These are phyloP conservation scores for Drosophila anomelani DNA, from an alignment of 2,888 invertebrate genomes.

Conservation along the genomic window DNA sequence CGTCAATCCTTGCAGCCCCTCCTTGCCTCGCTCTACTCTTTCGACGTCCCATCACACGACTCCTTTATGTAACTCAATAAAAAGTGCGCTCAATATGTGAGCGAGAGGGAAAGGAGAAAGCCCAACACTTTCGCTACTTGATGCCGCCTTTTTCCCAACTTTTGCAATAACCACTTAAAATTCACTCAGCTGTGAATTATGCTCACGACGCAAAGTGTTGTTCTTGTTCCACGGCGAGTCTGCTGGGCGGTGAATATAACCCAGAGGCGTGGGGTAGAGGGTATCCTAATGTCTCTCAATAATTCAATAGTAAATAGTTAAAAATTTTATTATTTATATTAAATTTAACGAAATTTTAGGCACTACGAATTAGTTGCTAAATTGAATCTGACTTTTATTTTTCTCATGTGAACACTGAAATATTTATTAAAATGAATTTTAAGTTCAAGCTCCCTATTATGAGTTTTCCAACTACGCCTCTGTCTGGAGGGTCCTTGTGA, in stretches of 20 bases:
- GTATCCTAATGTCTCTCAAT: neutral
- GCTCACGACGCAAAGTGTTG: slow-evolving; percentile 80
- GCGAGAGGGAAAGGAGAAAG: slow-evolving; percentile 14
- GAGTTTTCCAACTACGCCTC: neutral
- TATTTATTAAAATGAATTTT: neutral
- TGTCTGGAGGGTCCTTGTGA: slow-evolving; percentile 21
- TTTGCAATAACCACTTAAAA: slow-evolving; percentile 83
- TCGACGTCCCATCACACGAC: neutral
- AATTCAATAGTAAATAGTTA: too few species aligned
- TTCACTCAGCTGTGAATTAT: slow-evolving; percentile 83
- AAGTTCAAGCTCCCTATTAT: neutral
- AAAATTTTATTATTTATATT: too few species aligned
- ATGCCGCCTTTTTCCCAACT: slow-evolving; percentile 64
- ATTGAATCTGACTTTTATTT: too few species aligned
- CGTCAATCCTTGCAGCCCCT: slow-evolving; percentile 20
- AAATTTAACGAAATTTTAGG: too few species aligned
- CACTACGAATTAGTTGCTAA: neutral
- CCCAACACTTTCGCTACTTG: slow-evolving; percentile 71
- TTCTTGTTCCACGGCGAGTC: slow-evolving; percentile 65
- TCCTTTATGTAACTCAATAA: slow-evolving; percentile 65
- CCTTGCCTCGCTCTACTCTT: neutral
- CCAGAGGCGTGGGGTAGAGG: slow-evolving; percentile 8
- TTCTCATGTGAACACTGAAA: too few species aligned
- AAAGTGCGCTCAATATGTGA: slow-evolving; percentile 65
- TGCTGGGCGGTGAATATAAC: slow-evolving; percentile 24